phyloP scores from a whole-genome alignment of 2,113 vertebrate genomes.

The Oxyruncus cristatus region DNA sequence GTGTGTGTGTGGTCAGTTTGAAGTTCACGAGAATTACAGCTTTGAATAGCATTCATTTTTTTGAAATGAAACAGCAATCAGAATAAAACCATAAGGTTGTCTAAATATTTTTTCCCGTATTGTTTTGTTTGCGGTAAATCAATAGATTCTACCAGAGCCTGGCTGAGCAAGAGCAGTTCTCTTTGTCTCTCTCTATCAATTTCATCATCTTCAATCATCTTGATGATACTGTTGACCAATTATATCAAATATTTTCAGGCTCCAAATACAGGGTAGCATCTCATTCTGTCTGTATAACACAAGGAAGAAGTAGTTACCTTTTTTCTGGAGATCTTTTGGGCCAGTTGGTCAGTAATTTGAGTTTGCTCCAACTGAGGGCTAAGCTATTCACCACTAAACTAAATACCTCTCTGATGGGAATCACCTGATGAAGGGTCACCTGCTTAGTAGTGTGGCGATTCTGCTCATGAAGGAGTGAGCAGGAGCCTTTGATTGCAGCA shows the following conservation, averaged over 20 bases:
- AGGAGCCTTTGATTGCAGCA: not conserved
- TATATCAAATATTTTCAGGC: not conserved
- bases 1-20: not conserved
- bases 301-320: not conserved
- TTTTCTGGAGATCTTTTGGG: not conserved
- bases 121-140: not conserved
- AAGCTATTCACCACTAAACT: not conserved
- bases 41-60: not conserved
- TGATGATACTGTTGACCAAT: not conserved
- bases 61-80: not conserved
- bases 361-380: not conserved
- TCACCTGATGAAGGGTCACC: not conserved
- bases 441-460: accelerated
- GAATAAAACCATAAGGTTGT: not conserved
- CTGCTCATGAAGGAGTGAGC: not conserved
- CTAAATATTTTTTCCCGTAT: not conserved
- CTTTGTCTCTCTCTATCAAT: not conserved
- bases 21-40: not conserved
- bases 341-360: not conserved
- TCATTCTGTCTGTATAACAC: not conserved
- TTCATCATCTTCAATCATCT: not conserved
- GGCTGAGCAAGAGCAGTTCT: not conserved
- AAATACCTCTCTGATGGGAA: not conserved
- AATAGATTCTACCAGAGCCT: not conserved
- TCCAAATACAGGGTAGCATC: accelerated